Percentiles rank a stretch among this genome's conserved stretches.
These are phyloP conservation scores for Argynnis bischoffii DNA, from an alignment of 2,888 invertebrate genomes.

Conservation along the genomic window DNA sequence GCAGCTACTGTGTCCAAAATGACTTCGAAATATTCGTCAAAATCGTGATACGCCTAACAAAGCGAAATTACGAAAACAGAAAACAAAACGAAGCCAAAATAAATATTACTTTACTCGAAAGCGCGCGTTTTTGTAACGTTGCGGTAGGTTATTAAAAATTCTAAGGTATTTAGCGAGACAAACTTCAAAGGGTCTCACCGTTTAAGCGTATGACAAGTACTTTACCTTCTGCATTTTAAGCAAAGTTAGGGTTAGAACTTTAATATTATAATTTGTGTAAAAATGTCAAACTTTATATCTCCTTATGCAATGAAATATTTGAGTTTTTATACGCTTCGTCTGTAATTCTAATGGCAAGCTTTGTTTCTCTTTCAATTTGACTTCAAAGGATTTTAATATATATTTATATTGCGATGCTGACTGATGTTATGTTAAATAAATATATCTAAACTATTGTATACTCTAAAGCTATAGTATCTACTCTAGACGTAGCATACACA, in stretches of 20 bases:
- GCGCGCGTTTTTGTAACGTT: slow-evolving; percentile 26
- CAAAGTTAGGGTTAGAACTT: slow-evolving; percentile 4
- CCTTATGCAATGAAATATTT: too few relatives aligned
- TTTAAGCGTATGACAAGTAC: slow-evolving; percentile 16
- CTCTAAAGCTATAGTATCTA: too few relatives aligned
- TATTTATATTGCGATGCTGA: not conserved
- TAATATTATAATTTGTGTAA: slow-evolving; percentile 7
- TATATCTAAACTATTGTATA: not conserved
- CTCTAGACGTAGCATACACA: too few relatives aligned
- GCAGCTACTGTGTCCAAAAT: slow-evolving; percentile 17
- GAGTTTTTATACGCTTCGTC: too few relatives aligned
- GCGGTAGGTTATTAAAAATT: slow-evolving; percentile 32
- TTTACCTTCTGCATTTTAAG: slow-evolving; percentile 12
- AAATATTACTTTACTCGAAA: slow-evolving; percentile 30
- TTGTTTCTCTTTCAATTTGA: not conserved
- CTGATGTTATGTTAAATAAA: not conserved
- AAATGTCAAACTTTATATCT: not conserved
- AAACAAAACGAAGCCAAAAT: slow-evolving; percentile 30
- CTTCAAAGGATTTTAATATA: not conserved
- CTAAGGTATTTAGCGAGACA: slow-evolving; percentile 26
- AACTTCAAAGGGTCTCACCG: slow-evolving; percentile 21
- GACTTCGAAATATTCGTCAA: slow-evolving; percentile 22
- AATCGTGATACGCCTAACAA: slow-evolving; percentile 35
- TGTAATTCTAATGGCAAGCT: not conserved
- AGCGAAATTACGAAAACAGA: slow-evolving; percentile 26